Evolutionary conservation across 2,888 invertebrate species (phyloP).

Genomic region (Nycteola revayana): DNA sequence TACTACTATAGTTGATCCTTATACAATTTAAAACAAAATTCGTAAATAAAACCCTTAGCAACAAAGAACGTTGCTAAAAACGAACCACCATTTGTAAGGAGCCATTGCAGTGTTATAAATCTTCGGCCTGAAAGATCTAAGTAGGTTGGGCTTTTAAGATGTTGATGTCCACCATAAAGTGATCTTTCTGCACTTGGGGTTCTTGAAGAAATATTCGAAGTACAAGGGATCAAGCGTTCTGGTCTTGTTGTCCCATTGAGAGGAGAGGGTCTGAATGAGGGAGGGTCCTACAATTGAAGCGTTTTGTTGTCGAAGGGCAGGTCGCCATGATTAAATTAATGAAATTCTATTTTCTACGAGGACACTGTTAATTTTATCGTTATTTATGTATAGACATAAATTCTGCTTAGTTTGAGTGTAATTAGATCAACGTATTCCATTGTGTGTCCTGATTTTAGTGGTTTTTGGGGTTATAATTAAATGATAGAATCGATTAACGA

Average conservation of each 20-base stretch:
- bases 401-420: constrained; percentile 24
- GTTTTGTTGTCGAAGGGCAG: constrained; percentile 41
- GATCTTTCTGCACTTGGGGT: constrained; percentile 14
- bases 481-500: background rate
- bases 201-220: constrained; percentile 10
- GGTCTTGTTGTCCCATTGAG: constrained; percentile 34
- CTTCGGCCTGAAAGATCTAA: constrained; percentile 24
- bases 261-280: constrained; percentile 26
- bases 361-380: constrained; percentile 44
- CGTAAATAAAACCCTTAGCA: constrained; percentile 38
- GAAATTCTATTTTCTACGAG: constrained; percentile 48
- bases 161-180: constrained; percentile 19
- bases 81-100: constrained; percentile 25
- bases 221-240: constrained; percentile 23
- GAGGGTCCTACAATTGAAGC: constrained; percentile 18
- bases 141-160: constrained; percentile 20
- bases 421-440: constrained; percentile 27
- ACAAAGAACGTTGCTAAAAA: constrained; percentile 38
- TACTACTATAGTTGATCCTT: constrained; percentile 35
- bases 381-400: constrained; percentile 35
- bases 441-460: constrained; percentile 6
- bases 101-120: constrained; percentile 17
- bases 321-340: constrained; percentile 52
- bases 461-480: constrained; percentile 7
- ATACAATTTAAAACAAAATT: constrained; percentile 37